Base-by-base conservation (phyloP, 2,797 vertebrate species). In the Simalia tracyae region DNA sequence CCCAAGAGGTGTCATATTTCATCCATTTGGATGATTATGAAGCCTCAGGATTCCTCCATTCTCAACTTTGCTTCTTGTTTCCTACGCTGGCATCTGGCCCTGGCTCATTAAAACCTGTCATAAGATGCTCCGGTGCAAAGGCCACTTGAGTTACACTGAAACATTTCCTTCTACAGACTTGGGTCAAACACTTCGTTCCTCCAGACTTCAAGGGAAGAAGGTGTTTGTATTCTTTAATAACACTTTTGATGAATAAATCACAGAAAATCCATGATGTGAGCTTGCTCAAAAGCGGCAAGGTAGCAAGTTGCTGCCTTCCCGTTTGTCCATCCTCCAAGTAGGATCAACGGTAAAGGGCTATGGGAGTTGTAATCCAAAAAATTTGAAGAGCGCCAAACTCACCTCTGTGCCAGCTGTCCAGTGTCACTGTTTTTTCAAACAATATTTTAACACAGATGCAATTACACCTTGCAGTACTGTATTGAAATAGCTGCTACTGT, bases 81-180 rank as follows among this genome's bases (percentile, higher is more conserved):
- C 46, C n/a, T 81, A 17, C 81, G 54, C 54, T 89, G 88, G 54
- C 86, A 68, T n/a, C 42, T 1, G 2, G 84, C 63, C 85, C 76
- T 3, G 61, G 46, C 85, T 84, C 59, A 87, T 90, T 76, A 90
- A 92, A 92, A 90, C 87, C 66, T 89, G 28, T 36, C 56, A 56
- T 63, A 81, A 92, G 89, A 90, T 17, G n/a, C 89, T 81, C 57
- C 8, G 19, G 89, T 92, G 42, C 84, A 92, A 92, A 92, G 92
- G 89, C 57, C 88, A 60, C 36, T 92, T 90, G 22, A 87, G 81
- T 54, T 56, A 54, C 66, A 42, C 7, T 9, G 57, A 31, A 90
- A 89, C 57, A 89, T 89, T 92, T 92, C 87, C 91, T 89, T 90
- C 89, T 63, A n/a, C 84, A 90, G 89, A 63, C n/a, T 19, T 59